Evolutionary conservation across 92 coral and sea anemone genomes (phyloP).

Genomic region (Meandrina meandrites): DNA sequence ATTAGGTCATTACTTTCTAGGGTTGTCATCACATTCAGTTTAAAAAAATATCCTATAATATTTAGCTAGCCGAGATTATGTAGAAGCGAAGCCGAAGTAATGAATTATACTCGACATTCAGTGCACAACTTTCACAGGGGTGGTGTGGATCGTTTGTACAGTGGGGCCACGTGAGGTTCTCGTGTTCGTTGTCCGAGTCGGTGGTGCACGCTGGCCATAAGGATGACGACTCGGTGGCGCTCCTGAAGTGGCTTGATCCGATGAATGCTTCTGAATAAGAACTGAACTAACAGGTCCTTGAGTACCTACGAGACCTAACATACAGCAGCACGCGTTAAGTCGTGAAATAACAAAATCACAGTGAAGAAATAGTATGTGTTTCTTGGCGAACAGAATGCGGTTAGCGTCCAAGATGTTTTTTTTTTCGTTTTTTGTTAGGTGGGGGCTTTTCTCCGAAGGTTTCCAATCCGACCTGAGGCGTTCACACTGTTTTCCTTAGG

Average conservation of each 20-base stretch:
- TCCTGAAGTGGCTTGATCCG: slow-evolving; percentile 54
- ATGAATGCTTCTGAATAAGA: slow-evolving; percentile 86
- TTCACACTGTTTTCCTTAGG: too few species aligned
- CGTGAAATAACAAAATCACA: background rate
- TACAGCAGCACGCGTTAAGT: background rate
- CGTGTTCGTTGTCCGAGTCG: slow-evolving; percentile 54
- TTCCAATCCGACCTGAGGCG: too few species aligned
- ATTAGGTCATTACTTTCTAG: background rate
- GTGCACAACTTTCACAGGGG: slow-evolving; percentile 97
- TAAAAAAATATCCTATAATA: background rate
- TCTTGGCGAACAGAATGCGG: too few species aligned
- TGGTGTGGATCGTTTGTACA: slow-evolving; percentile 83
- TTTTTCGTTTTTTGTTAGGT: too few species aligned
- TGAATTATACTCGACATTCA: slow-evolving; percentile 13
- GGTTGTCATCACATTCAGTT: background rate
- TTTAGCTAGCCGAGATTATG: background rate
- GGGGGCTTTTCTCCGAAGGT: too few species aligned
- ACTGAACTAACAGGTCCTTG: slow-evolving; percentile 98
- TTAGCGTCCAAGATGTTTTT: too few species aligned
- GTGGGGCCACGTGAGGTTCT: slow-evolving; percentile 68
- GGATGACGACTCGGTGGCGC: slow-evolving; percentile 68
- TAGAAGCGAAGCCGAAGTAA: background rate
- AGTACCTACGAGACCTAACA: slow-evolving; percentile 75
- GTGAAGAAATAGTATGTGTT: too few species aligned
- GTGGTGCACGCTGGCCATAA: slow-evolving; percentile 63